Evolutionary conservation across 2,888 invertebrate genomes (phyloP).

Genomic region (Taphrorychus bicolor): DNA sequence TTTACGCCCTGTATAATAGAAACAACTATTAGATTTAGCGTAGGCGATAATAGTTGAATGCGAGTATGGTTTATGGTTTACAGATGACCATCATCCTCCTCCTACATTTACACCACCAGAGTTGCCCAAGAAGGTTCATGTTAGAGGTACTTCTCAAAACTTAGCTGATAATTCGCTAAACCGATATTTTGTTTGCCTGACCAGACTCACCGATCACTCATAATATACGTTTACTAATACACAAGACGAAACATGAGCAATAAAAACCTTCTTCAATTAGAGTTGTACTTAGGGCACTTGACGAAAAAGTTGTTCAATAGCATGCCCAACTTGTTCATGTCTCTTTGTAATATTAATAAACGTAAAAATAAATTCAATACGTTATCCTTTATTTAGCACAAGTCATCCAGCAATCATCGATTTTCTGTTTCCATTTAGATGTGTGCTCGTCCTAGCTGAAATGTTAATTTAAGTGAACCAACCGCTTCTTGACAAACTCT

Average conservation of each 20-base stretch:
- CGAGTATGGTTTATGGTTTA: constrained; percentile 76
- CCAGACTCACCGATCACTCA: constrained; percentile 16
- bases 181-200: constrained; percentile 16
- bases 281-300: too few relatives aligned
- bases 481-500: constrained; percentile 56
- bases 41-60: constrained; percentile 57
- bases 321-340: neutral
- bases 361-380: too few relatives aligned
- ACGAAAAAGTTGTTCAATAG: too few relatives aligned
- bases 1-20: neutral
- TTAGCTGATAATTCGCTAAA: constrained; percentile 26
- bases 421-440: constrained; percentile 19
- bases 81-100: constrained; percentile 97
- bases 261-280: too few relatives aligned
- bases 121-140: constrained; percentile 98
- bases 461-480: constrained; percentile 25
- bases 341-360: too few relatives aligned
- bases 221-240: constrained; percentile 26
- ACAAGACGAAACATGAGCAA: too few relatives aligned
- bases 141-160: constrained; percentile 75
- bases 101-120: constrained; percentile 98
- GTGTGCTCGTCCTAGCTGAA: constrained; percentile 10
- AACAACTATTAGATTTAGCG: constrained; percentile 22
- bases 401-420: constrained; percentile 20
- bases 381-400: constrained; percentile 19